phyloP scores from a whole-genome alignment of 2,113 vertebrate species.

The Mohoua ochrocephala region DNA sequence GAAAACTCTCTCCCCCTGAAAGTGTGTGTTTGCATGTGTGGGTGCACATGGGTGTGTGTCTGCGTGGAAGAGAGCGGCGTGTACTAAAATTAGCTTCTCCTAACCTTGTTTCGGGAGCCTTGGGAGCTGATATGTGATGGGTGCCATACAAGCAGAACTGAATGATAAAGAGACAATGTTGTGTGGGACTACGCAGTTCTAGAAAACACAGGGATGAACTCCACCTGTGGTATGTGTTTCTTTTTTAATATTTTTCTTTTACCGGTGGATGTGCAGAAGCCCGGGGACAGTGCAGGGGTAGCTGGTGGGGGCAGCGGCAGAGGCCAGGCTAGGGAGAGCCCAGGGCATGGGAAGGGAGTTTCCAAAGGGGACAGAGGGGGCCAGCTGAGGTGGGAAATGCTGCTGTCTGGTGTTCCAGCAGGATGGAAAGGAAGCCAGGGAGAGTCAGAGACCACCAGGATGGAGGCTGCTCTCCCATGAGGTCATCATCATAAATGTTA shows the following conservation, averaged over 20 bases:
- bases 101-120: slow-evolving; percentile 6
- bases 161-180: slow-evolving; percentile 2
- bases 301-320: background rate
- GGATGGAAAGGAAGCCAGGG: background rate
- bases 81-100: slow-evolving; percentile 10
- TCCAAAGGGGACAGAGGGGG: background rate
- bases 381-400: background rate
- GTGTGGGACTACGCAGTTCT: background rate
- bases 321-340: background rate
- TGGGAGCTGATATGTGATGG: background rate
- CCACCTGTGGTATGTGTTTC: background rate
- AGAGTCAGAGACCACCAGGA: background rate
- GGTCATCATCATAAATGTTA: background rate
- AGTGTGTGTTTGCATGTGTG: background rate
- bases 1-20: background rate
- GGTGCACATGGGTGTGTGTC: background rate
- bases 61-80: background rate
- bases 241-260: background rate
- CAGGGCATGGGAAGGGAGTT: background rate
- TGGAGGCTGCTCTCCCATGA: background rate
- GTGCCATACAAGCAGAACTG: slow-evolving; percentile 28
- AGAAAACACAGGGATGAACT: background rate
- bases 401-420: background rate
- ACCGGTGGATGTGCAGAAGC: background rate
- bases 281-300: background rate